These are phyloP conservation scores for Agrilus biguttatus DNA, from an alignment of 2,888 invertebrate species.

Conservation along the genomic window DNA sequence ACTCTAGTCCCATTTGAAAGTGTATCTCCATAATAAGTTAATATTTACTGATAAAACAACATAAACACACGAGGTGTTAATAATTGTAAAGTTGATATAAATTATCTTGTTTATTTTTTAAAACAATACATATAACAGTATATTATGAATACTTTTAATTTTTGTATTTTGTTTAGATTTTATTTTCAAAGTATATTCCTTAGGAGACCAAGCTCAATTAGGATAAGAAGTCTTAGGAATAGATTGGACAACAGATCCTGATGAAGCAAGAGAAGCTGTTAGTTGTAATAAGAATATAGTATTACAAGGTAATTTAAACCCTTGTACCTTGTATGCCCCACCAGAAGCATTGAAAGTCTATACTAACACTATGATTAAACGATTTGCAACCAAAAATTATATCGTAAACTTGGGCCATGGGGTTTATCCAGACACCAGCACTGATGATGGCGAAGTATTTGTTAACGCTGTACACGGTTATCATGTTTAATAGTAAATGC, in stretches of 20 bases:
- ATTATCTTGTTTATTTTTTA: no score
- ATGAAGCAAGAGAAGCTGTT: constrained; percentile 43
- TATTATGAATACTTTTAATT: not conserved
- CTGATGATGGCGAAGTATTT: constrained; percentile 68
- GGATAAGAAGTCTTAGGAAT: constrained; percentile 85
- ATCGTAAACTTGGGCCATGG: constrained; percentile 97
- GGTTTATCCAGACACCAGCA: constrained; percentile 86
- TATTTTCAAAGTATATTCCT: constrained; percentile 88
- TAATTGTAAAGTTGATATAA: no score
- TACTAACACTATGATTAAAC: constrained; percentile 63
- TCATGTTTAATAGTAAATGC: constrained; percentile 9
- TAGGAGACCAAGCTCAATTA: constrained; percentile 59
- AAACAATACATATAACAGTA: no score
- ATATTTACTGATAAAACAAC: no score
- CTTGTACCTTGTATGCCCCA: constrained; percentile 68
- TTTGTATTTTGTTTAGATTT: constrained; percentile 38
- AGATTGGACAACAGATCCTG: constrained; percentile 88
- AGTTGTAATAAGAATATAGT: constrained; percentile 60
- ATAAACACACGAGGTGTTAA: no score
- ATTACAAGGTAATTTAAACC: constrained; percentile 91
- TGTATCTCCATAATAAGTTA: no score
- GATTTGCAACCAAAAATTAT: constrained; percentile 74
- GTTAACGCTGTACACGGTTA: constrained; percentile 73
- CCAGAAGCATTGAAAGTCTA: constrained; percentile 51
- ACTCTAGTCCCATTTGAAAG: no score